Evolutionary conservation across 2,888 invertebrate genomes (phyloP).

Genomic region (Caenorhabditis virilis): DNA sequence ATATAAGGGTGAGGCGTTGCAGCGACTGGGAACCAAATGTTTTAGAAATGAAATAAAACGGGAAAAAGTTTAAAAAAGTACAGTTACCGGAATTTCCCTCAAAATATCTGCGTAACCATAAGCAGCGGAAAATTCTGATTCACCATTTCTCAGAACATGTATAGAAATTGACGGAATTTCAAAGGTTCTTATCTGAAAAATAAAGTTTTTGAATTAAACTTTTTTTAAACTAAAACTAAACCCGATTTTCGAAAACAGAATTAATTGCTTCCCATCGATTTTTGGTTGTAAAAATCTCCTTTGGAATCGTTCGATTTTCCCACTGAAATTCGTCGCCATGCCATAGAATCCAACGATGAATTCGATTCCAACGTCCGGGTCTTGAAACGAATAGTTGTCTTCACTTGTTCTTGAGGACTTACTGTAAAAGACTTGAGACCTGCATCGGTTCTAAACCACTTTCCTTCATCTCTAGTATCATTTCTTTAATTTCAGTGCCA

Average conservation of each 20-base stretch:
- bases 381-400: too few species aligned
- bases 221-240: not conserved
- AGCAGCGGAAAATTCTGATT: constrained; percentile 32
- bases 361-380: not conserved
- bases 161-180: constrained; percentile 54
- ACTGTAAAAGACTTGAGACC: constrained; percentile 28
- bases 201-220: not conserved
- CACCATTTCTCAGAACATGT: constrained; percentile 26
- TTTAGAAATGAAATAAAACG: not conserved
- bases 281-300: constrained; percentile 10
- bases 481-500: constrained; percentile 32
- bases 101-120: constrained; percentile 52
- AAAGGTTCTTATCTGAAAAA: constrained; percentile 40
- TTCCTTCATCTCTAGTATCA: constrained; percentile 30
- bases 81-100: constrained; percentile 15
- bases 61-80: too few species aligned
- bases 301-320: constrained; percentile 31
- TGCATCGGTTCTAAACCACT: constrained; percentile 27
- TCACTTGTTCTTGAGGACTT: too few species aligned
- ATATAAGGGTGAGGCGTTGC: too few species aligned
- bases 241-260: constrained; percentile 21
- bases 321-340: constrained; percentile 43
- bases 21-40: too few species aligned
- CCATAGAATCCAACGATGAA: constrained; percentile 49
- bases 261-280: constrained; percentile 20